These are phyloP conservation scores for Halichoerus grypus DNA, from an alignment of 2,113 vertebrate genomes.

Conservation along the genomic window DNA sequence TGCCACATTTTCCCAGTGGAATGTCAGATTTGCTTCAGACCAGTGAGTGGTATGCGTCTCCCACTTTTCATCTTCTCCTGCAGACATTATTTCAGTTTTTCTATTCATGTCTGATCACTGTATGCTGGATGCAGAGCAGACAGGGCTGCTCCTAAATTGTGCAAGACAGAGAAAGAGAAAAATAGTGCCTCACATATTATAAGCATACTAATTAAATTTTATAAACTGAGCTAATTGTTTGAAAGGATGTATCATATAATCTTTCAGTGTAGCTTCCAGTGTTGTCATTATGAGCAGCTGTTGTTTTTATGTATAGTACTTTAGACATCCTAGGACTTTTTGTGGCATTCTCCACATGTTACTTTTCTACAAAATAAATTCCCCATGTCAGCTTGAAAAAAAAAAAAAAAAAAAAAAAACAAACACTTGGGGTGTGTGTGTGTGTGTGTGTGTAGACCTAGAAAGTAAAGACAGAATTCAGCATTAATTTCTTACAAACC, in stretches of 20 bases:
- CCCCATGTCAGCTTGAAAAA: neutral
- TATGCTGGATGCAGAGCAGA: too few relatives aligned
- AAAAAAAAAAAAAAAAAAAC: neutral
- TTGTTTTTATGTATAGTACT: neutral
- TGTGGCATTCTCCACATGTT: conserved; percentile 44
- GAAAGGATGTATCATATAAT: neutral
- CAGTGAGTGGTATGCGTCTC: neutral
- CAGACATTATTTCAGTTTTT: neutral
- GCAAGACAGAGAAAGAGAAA: neutral
- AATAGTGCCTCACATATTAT: neutral
- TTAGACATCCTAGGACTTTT: neutral
- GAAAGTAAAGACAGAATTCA: neutral
- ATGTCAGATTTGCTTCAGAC: neutral
- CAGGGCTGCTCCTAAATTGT: neutral
- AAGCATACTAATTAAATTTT: neutral
- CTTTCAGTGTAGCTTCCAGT: neutral
- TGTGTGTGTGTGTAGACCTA: neutral
- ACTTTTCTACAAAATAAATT: conserved; percentile 65
- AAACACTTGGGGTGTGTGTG: neutral
- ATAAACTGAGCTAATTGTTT: neutral
- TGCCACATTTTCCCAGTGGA: neutral
- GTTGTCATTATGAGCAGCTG: neutral
- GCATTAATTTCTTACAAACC: neutral
- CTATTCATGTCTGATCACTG: too few relatives aligned
- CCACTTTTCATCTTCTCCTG: neutral